phyloP scores from a whole-genome alignment of 2,888 invertebrate genomes.

The Metacarcinus magister region DNA sequence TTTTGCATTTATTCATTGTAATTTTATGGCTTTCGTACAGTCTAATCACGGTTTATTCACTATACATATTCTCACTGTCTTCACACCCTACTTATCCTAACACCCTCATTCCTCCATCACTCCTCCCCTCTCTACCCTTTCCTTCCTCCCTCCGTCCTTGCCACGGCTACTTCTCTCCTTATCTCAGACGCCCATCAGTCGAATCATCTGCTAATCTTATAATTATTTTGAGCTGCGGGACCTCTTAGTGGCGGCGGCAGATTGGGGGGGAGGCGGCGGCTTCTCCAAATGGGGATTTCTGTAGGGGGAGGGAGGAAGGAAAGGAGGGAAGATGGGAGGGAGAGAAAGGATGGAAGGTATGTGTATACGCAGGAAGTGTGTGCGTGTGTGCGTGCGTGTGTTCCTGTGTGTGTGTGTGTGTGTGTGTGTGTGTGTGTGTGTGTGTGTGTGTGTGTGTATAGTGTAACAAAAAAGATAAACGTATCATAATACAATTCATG shows the following conservation, averaged over 20 bases:
- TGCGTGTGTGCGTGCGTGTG: not conserved
- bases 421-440: not conserved
- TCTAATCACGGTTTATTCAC: not conserved
- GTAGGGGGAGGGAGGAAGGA: not conserved
- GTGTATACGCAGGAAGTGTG: not conserved
- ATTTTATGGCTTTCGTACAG: not conserved
- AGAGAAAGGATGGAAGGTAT: not conserved
- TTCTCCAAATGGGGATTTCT: slow-evolving; percentile 45
- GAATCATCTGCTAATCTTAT: slow-evolving; percentile 48
- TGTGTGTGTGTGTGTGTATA: no score
- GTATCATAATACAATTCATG: no score
- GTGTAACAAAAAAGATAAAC: no score
- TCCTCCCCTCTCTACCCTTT: not conserved
- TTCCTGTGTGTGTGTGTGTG: not conserved
- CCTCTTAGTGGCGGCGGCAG: slow-evolving; percentile 10
- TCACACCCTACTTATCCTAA: slow-evolving; percentile 11
- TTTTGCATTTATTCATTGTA: not conserved
- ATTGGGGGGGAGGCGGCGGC: slow-evolving; percentile 12
- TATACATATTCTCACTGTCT: not conserved
- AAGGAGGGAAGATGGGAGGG: not conserved
- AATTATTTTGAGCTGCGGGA: slow-evolving; percentile 41
- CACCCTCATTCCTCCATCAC: not conserved
- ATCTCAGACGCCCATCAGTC: not conserved
- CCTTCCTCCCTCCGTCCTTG: not conserved
- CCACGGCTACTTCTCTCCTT: slow-evolving; percentile 30